Evolutionary conservation across 2,113 vertebrate species (phyloP).

Genomic region (Nannobrachium achirus): DNA sequence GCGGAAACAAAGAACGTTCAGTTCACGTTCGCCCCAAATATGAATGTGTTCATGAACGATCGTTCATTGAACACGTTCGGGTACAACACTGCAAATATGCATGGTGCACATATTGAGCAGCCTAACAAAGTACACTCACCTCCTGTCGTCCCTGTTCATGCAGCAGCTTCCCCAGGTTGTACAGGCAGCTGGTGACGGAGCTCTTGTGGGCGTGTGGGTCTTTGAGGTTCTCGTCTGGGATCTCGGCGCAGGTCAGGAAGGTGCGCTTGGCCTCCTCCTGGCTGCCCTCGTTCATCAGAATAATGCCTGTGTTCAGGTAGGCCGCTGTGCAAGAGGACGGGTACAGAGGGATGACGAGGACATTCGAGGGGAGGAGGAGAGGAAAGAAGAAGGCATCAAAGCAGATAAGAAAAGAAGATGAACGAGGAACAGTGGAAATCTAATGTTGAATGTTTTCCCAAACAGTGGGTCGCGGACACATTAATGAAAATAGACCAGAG

Average conservation of each 20-base stretch:
- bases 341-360: neutral
- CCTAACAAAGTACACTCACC: constrained; percentile 69
- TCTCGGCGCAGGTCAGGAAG: constrained; percentile 95
- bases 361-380: neutral
- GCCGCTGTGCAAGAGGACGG: constrained; percentile 81
- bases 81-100: no score
- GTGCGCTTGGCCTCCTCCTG: constrained; percentile 92
- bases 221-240: constrained; percentile 97
- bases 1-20: no score
- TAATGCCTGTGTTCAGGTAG: constrained; percentile 98
- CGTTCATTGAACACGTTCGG: no score
- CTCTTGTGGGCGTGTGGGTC: constrained; percentile 97
- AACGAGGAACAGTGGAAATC: neutral
- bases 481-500: no score
- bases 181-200: constrained; percentile 98
- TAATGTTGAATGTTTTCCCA: no score
- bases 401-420: neutral
- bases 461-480: no score
- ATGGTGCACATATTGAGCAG: no score
- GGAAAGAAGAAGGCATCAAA: neutral
- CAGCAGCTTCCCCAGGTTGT: constrained; percentile 96
- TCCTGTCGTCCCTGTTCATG: constrained; percentile 96
- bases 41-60: no score
- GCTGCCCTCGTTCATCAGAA: constrained; percentile 95
- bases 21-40: no score